Conservation (phyloP, 2,113 vertebrate genomes). For the Pseudonaja textilis region DNA sequence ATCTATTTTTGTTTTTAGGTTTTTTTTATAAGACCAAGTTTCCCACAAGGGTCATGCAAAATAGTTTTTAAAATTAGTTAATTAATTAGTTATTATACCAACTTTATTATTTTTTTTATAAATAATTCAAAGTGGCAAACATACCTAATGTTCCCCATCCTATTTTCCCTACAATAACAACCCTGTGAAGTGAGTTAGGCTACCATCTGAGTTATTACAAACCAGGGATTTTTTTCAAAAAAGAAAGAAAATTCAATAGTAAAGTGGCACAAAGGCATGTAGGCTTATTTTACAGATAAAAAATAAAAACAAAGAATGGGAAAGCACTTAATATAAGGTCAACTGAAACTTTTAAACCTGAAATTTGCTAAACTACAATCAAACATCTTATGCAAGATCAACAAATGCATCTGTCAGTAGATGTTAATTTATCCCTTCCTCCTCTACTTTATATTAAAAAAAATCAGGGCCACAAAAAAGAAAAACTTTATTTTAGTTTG, state of each 20-base stretch:
- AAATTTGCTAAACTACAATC: background rate
- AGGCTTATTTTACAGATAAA: background rate
- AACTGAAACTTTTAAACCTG: background rate
- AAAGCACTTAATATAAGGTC: background rate
- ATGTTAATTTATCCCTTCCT: background rate
- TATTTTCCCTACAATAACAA: background rate
- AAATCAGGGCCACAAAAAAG: background rate
- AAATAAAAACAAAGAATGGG: background rate
- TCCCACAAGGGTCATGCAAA: background rate
- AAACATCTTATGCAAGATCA: background rate
- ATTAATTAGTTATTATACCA: background rate
- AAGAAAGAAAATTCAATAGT: background rate
- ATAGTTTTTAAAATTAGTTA: background rate
- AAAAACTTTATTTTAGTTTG: background rate
- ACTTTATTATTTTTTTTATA: background rate
- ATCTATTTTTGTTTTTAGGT: background rate
- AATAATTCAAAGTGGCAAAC: background rate
- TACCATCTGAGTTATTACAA: background rate
- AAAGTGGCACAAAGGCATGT: background rate
- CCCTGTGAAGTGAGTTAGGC: background rate
- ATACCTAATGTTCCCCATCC: background rate
- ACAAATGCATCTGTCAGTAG: background rate
- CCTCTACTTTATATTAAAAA: background rate
- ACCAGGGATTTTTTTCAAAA: background rate
- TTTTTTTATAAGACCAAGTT: background rate